Evolutionary conservation across 2,113 vertebrate species (phyloP).

Genomic region (Chaetodon auriga): DNA sequence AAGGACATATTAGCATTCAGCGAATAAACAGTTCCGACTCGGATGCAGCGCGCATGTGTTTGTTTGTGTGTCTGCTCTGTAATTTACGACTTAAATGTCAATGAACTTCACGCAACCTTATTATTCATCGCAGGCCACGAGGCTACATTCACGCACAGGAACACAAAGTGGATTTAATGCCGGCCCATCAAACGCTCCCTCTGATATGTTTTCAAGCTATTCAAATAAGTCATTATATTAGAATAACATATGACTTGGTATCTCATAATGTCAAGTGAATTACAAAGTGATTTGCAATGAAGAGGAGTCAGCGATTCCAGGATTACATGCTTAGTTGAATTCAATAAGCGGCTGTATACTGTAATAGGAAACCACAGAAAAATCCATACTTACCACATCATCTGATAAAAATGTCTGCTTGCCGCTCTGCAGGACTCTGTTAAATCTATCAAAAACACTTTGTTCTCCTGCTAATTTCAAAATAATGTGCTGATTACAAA

Average conservation of each 20-base stretch:
- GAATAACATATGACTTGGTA: conserved; percentile 70
- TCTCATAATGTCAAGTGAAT: conserved; percentile 72
- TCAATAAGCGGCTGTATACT: conserved; percentile 67
- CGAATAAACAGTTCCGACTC: not conserved
- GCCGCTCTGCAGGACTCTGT: conserved; percentile 66
- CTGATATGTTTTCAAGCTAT: conserved; percentile 62
- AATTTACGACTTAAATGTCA: conserved; percentile 47
- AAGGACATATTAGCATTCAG: not conserved
- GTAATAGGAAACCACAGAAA: conserved; percentile 78
- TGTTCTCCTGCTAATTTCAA: conserved; percentile 57
- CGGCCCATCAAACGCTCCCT: conserved; percentile 28
- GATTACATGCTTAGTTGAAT: conserved; percentile 78
- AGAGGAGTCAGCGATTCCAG: conserved; percentile 72
- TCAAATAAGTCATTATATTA: conserved; percentile 66
- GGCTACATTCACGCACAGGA: conserved; percentile 23
- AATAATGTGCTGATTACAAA: conserved; percentile 65
- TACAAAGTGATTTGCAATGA: conserved; percentile 75
- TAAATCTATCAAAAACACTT: conserved; percentile 72
- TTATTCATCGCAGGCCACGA: conserved; percentile 34
- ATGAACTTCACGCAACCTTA: conserved; percentile 42
- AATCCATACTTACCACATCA: conserved; percentile 79
- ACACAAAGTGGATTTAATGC: conserved; percentile 37
- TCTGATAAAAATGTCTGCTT: conserved; percentile 75
- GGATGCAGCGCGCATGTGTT: not conserved
- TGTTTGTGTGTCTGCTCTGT: not conserved